Percentiles rank a stretch among this genome's conserved stretches.
Conservation (phyloP, 2,888 invertebrate genomes). For the Schrankia costaestrigalis region DNA sequence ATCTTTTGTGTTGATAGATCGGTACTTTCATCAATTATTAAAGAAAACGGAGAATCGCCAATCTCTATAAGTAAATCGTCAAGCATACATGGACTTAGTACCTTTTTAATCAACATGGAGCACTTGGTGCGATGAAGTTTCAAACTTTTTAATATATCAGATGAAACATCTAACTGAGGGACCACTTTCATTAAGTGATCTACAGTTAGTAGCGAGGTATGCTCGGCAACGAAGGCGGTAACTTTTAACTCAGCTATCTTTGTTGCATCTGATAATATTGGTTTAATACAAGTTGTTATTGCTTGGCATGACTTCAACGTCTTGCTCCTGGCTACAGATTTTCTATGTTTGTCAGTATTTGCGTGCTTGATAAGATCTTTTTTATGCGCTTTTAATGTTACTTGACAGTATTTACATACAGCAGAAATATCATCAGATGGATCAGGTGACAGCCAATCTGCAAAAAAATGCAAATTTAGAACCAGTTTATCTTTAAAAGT, state of each 20-base stretch:
- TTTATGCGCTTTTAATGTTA: constrained; percentile 28
- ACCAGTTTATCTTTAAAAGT: too few relatives aligned
- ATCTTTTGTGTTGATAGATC: constrained; percentile 19
- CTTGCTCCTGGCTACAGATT: constrained; percentile 7
- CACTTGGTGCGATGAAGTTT: constrained; percentile 31
- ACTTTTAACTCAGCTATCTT: constrained; percentile 24
- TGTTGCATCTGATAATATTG: constrained; percentile 12
- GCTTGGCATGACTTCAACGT: constrained; percentile 7
- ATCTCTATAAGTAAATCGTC: constrained; percentile 35
- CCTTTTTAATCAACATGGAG: constrained; percentile 38
- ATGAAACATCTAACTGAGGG: constrained; percentile 18
- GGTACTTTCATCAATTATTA: constrained; percentile 39
- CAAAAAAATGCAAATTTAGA: too few relatives aligned
- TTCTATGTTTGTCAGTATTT: constrained; percentile 30
- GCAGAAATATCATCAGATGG: too few relatives aligned
- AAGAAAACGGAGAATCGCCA: constrained; percentile 31
- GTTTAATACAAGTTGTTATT: constrained; percentile 8
- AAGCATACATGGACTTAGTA: constrained; percentile 33
- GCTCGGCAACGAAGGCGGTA: constrained; percentile 22
- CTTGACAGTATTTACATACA: constrained; percentile 26
- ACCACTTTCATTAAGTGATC: constrained; percentile 19
- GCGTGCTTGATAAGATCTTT: constrained; percentile 31
- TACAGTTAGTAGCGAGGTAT: constrained; percentile 15
- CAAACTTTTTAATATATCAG: constrained; percentile 23
- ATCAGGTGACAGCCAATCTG: too few relatives aligned